Evolutionary conservation across 53 echinoderm and acorn worm genomes (phyloP).

Genomic region (Stichopus horrens): DNA sequence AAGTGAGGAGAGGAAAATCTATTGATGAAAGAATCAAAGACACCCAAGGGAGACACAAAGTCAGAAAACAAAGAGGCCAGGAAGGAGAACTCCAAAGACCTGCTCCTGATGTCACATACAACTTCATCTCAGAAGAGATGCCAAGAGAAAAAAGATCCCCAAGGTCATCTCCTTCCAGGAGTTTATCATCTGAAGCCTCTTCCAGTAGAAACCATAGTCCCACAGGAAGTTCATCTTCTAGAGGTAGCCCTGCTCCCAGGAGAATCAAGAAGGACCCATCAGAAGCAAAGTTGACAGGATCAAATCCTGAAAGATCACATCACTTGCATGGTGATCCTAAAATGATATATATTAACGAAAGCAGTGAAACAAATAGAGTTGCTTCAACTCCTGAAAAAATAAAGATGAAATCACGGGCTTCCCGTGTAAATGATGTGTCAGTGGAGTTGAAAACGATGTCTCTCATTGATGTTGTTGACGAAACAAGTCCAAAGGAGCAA

Average conservation of each 20-base stretch:
- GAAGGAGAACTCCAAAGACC: background rate
- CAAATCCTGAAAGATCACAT: background rate
- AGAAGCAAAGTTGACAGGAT: background rate
- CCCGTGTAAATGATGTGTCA: background rate
- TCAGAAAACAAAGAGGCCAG: background rate
- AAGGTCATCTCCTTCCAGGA: background rate
- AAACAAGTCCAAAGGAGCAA: conserved; percentile 1
- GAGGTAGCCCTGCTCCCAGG: background rate
- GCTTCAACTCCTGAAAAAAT: background rate
- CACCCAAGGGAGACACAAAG: background rate
- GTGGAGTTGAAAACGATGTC: background rate
- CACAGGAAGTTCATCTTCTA: background rate
- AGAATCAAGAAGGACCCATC: background rate
- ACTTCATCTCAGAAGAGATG: conserved; percentile 12
- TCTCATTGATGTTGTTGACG: background rate
- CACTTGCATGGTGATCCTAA: background rate
- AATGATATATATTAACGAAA: background rate
- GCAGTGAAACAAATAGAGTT: background rate
- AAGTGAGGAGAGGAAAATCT: background rate
- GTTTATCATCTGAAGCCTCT: background rate
- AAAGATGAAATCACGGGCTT: background rate
- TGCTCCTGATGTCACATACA: background rate
- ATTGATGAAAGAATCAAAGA: background rate
- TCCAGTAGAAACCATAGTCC: background rate
- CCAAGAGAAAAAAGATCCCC: conserved; percentile 10